Percentiles rank a stretch among this genome's conserved stretches.
These are phyloP conservation scores for Lanistes nyassanus DNA, from an alignment of 1,140 invertebrate species.

Conservation along the genomic window DNA sequence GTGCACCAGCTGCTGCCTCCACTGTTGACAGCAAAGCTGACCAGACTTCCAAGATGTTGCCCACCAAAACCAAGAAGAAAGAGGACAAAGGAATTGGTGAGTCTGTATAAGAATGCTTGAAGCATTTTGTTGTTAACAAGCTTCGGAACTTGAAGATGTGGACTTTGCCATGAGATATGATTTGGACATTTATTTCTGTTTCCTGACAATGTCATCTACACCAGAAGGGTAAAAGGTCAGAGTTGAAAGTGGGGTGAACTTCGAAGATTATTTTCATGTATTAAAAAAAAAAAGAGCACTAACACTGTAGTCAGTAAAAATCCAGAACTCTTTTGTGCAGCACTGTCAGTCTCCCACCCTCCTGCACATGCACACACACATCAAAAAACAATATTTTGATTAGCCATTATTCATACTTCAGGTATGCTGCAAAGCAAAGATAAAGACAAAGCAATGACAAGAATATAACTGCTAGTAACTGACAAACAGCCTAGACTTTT, in stretches of 20 bases:
- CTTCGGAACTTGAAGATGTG: too few species aligned
- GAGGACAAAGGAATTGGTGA: constrained; percentile 59
- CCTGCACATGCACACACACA: constrained; percentile 6
- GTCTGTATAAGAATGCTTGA: constrained; percentile 22
- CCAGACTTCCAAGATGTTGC: neutral
- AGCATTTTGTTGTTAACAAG: too few species aligned
- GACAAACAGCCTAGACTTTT: neutral
- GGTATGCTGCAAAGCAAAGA: neutral
- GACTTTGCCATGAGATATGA: too few species aligned
- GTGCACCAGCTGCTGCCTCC: neutral
- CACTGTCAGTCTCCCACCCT: too few species aligned
- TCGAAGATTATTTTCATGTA: too few species aligned
- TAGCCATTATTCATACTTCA: neutral
- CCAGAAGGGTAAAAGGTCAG: too few species aligned
- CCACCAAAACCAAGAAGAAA: constrained; percentile 54
- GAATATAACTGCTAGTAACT: neutral
- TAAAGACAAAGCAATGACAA: neutral
- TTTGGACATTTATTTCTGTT: too few species aligned
- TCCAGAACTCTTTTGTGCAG: too few species aligned
- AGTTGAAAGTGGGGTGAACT: too few species aligned
- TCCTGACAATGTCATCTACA: too few species aligned
- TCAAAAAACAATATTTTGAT: neutral
- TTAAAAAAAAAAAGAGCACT: too few species aligned
- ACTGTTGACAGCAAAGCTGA: constrained; percentile 5
- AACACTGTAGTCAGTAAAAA: too few species aligned